Evolutionary conservation across 2,888 invertebrate genomes (phyloP).

Genomic region (Listrodromus nycthemerus): DNA sequence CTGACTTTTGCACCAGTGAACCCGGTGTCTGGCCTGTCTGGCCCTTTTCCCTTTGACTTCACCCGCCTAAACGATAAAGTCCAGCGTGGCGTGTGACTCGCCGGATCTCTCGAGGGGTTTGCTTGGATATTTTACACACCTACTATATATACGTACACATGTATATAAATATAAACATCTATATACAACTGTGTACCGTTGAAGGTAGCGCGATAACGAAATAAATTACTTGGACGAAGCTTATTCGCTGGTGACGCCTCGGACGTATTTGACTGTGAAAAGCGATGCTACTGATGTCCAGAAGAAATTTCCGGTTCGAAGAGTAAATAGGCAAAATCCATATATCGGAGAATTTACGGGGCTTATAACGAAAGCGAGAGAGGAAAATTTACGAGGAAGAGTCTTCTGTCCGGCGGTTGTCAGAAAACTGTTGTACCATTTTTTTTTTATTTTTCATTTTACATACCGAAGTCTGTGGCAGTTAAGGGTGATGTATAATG

Average conservation of each 20-base stretch:
- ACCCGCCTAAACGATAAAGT: constrained; percentile 39
- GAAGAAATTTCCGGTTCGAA: neutral
- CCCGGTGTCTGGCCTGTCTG: neutral
- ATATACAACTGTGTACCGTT: constrained; percentile 7
- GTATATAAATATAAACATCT: neutral
- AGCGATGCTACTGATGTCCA: constrained; percentile 8
- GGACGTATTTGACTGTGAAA: constrained; percentile 11
- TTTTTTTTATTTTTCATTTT: neutral
- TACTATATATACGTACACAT: constrained; percentile 1
- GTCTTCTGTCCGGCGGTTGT: neutral
- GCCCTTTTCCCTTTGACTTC: constrained; percentile 33
- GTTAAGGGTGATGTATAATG: neutral
- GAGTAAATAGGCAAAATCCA: neutral
- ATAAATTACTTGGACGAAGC: constrained; percentile 13
- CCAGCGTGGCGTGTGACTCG: constrained; percentile 17
- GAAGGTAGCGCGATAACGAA: constrained; percentile 27
- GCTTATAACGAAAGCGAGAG: neutral
- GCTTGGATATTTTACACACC: constrained; percentile 23
- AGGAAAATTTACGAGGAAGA: neutral
- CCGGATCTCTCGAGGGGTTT: constrained; percentile 37
- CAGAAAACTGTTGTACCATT: neutral
- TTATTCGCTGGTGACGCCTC: constrained; percentile 22
- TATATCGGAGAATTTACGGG: neutral
- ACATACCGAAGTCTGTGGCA: neutral
- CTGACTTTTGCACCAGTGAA: constrained; percentile 23